These are phyloP conservation scores for Chrysotoxum bicinctum DNA, from an alignment of 2,888 invertebrate species.

Conservation along the genomic window DNA sequence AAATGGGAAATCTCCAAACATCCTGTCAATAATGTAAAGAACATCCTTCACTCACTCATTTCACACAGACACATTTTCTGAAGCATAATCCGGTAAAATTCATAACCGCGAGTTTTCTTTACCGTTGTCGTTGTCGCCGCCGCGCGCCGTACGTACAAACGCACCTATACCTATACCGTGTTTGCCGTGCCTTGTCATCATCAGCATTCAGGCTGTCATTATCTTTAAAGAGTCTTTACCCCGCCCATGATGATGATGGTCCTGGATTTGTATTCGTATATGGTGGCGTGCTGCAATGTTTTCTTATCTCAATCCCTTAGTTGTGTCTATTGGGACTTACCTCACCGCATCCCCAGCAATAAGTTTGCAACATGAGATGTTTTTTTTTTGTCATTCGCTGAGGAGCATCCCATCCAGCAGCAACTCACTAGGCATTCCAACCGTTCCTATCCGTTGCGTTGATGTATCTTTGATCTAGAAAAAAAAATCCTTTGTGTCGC, in stretches of 20 bases:
- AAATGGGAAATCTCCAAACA: slow-evolving; percentile 27
- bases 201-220: slow-evolving; percentile 38
- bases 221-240: slow-evolving; percentile 31
- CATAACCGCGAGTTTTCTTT: slow-evolving; percentile 22
- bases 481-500: slow-evolving; percentile 41
- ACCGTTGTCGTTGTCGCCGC: not conserved
- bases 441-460: not conserved
- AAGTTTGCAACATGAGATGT: not conserved
- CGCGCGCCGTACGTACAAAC: too few species aligned
- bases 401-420: not conserved
- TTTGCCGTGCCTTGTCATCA: slow-evolving; percentile 52
- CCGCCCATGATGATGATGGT: not conserved
- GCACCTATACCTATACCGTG: not conserved
- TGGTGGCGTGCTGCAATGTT: slow-evolving; percentile 10
- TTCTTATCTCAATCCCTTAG: slow-evolving; percentile 44
- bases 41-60: slow-evolving; percentile 29
- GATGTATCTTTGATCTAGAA: slow-evolving; percentile 55
- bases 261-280: not conserved
- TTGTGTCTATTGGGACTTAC: slow-evolving; percentile 21
- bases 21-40: slow-evolving; percentile 38
- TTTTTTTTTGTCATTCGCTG: not conserved
- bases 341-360: slow-evolving; percentile 2
- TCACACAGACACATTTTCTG: not conserved
- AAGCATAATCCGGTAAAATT: slow-evolving; percentile 18
- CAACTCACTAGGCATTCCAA: not conserved